Evolutionary conservation across 2,113 vertebrate genomes (phyloP).

Genomic region (Rhinolophus sinicus): DNA sequence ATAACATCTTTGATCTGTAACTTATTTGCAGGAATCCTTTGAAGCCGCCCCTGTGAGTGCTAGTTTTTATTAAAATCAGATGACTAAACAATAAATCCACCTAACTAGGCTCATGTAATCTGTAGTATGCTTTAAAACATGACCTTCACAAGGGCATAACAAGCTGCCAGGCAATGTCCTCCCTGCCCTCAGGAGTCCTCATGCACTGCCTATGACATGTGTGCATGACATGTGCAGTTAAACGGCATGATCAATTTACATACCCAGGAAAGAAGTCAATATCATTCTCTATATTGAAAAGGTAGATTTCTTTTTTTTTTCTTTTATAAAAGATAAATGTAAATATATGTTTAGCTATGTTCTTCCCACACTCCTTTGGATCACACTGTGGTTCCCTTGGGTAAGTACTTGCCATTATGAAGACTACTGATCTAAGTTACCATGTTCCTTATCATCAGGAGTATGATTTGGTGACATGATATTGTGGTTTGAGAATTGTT

Average conservation of each 20-base stretch:
- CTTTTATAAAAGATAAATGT: neutral
- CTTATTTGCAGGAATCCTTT: conserved; percentile 7
- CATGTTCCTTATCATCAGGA: neutral
- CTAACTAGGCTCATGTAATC: neutral
- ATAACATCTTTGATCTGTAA: conserved; percentile 10
- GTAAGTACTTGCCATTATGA: neutral
- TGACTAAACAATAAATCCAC: neutral
- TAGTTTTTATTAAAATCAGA: conserved; percentile 34
- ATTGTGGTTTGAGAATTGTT: neutral
- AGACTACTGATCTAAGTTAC: neutral
- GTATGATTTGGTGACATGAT: neutral
- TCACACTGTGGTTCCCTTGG: neutral
- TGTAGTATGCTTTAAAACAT: neutral
- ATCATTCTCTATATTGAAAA: neutral
- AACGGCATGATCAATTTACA: neutral
- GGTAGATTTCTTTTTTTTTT: neutral
- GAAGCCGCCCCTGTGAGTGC: neutral
- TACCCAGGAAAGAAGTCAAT: neutral
- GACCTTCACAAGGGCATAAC: neutral
- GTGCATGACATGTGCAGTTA: neutral
- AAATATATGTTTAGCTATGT: neutral
- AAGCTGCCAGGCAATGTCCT: neutral
- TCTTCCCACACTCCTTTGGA: neutral
- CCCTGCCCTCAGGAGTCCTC: neutral
- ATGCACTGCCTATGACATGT: no score